Percentiles rank a stretch among this genome's conserved stretches.
Evolutionary conservation across 2,797 vertebrate genomes (phyloP).

Genomic region (Distichodus sexfasciatus): DNA sequence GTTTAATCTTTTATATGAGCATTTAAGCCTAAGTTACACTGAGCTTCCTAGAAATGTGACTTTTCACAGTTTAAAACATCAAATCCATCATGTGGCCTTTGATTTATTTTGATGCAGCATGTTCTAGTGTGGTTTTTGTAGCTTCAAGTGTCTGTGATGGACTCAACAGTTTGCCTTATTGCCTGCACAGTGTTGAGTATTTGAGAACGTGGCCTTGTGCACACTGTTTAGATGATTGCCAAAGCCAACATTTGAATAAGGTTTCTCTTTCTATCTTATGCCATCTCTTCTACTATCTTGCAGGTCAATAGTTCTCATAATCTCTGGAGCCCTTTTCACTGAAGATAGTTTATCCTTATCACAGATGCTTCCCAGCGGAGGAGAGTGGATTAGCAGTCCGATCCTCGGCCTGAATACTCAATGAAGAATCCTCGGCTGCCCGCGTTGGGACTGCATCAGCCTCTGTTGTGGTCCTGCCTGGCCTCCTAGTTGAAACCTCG

Average conservation of each 20-base stretch:
- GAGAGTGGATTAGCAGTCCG: slow-evolving; percentile 29
- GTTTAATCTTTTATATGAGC: too few relatives aligned
- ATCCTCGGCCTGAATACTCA: slow-evolving; percentile 28
- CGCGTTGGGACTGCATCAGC: not conserved
- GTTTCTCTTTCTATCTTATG: slow-evolving; percentile 2
- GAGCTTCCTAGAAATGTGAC: too few relatives aligned
- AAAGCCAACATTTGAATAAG: not conserved
- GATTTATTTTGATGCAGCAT: too few relatives aligned
- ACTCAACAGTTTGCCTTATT: not conserved
- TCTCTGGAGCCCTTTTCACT: slow-evolving; percentile 10
- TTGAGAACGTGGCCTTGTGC: too few relatives aligned
- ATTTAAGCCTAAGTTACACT: too few relatives aligned
- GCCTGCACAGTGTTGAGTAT: not conserved
- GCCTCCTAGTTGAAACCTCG: slow-evolving; percentile 1
- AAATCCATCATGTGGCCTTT: too few relatives aligned
- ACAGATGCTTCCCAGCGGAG: slow-evolving; percentile 6
- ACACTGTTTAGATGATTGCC: not conserved
- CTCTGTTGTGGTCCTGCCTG: not conserved
- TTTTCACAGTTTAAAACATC: too few relatives aligned
- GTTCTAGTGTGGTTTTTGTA: too few relatives aligned
- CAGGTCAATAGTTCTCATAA: slow-evolving; percentile 11
- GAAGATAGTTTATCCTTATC: slow-evolving; percentile 32
- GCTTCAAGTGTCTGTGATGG: too few relatives aligned
- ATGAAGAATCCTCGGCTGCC: slow-evolving; percentile 15
- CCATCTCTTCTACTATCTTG: slow-evolving; percentile 3